Evolutionary conservation across 2,113 vertebrate genomes (phyloP).

Genomic region (Lichenostomus cassidix): DNA sequence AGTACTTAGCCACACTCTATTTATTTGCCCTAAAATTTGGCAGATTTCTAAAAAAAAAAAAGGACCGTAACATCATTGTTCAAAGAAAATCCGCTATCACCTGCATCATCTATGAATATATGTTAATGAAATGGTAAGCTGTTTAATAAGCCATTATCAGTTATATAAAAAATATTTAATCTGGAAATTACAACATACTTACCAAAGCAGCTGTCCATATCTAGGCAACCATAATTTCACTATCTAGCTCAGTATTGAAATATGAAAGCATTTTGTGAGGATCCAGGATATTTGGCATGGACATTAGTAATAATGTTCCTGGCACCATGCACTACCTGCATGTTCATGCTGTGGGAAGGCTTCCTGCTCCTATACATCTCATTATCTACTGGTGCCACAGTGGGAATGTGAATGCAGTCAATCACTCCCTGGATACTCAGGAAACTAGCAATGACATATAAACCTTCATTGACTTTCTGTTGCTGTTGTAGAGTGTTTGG

Average conservation of each 20-base stretch:
- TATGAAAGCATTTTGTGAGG: background rate
- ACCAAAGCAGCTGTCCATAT: conserved; percentile 37
- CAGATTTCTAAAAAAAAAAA: background rate
- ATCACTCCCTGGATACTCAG: conserved; percentile 54
- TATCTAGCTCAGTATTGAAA: conserved; percentile 15
- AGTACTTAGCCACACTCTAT: background rate
- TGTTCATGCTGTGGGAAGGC: conserved; percentile 16
- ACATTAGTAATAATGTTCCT: conserved; percentile 28
- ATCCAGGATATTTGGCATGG: conserved; percentile 42
- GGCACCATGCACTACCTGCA: conserved; percentile 24
- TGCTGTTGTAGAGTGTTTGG: conserved; percentile 50
- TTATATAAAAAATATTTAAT: conserved; percentile 54
- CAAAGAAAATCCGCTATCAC: conserved; percentile 3
- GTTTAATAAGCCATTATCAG: conserved; percentile 50
- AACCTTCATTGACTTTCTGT: conserved; percentile 62
- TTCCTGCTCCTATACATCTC: conserved; percentile 59
- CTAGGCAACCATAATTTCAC: conserved; percentile 33
- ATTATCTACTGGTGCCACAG: conserved; percentile 64
- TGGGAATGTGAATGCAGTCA: conserved; percentile 43
- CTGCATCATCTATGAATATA: conserved; percentile 36
- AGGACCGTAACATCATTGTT: background rate
- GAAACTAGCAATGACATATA: conserved; percentile 42
- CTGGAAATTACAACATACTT: conserved; percentile 18
- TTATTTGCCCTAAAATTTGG: conserved; percentile 5
- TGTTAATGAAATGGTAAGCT: conserved; percentile 59